These are phyloP conservation scores for Gymnogyps californianus DNA, from an alignment of 2,113 vertebrate genomes.

Conservation along the genomic window DNA sequence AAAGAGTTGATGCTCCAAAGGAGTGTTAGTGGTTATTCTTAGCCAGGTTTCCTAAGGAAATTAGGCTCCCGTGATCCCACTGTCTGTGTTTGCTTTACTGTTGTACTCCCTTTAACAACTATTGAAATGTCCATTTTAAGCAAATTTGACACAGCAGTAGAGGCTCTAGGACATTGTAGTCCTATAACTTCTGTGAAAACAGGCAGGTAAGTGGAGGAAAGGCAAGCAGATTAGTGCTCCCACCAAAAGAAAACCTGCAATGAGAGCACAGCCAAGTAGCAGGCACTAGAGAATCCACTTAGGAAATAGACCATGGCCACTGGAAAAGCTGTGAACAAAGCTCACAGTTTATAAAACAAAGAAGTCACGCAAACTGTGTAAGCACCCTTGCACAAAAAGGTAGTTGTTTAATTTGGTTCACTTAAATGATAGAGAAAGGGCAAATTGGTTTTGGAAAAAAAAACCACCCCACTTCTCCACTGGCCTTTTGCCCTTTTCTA, in stretches of 20 bases:
- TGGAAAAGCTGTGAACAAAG: background rate
- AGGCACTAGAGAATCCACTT: background rate
- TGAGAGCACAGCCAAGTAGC: background rate
- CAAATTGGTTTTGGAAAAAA: background rate
- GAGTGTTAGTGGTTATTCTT: background rate
- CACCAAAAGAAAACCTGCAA: background rate
- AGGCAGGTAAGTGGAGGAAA: background rate
- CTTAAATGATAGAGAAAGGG: background rate
- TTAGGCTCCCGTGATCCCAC: background rate
- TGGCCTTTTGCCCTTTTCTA: conserved; percentile 9
- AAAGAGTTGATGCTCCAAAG: background rate
- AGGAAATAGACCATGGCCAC: background rate
- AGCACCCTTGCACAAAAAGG: background rate
- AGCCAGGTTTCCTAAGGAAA: background rate
- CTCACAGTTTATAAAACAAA: background rate
- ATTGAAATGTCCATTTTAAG: background rate
- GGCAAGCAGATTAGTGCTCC: background rate
- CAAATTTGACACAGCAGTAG: background rate
- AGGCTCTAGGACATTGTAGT: background rate
- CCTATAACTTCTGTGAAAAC: background rate
- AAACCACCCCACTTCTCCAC: background rate
- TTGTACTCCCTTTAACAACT: background rate
- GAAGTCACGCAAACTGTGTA: background rate
- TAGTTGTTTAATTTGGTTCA: background rate
- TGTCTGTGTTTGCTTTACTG: background rate